These are phyloP conservation scores for Glossophaga mutica DNA, from an alignment of 2,797 vertebrate genomes.

Conservation along the genomic window DNA sequence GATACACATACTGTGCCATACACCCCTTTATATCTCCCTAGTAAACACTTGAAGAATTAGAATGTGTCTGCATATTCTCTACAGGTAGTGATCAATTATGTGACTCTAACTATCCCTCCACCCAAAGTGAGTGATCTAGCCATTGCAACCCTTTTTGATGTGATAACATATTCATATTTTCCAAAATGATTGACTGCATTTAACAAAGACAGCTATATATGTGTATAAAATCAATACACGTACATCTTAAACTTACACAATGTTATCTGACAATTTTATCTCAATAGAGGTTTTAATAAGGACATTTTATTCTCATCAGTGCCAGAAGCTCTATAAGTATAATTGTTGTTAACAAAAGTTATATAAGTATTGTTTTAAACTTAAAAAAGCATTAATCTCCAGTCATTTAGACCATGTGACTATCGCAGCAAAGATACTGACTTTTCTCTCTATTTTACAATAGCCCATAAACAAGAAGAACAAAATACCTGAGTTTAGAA, in stretches of 20 bases:
- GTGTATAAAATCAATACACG: not conserved
- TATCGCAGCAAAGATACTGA: not conserved
- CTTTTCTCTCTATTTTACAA: not conserved
- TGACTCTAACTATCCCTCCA: too few relatives aligned
- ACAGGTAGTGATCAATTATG: not conserved
- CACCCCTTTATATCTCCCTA: not conserved
- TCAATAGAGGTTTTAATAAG: not conserved
- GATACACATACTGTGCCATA: too few relatives aligned
- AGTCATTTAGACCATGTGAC: not conserved
- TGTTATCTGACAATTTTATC: not conserved
- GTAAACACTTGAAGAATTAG: not conserved
- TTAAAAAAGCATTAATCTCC: not conserved
- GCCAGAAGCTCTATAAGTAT: not conserved
- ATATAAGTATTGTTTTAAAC: not conserved
- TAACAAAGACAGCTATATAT: not conserved
- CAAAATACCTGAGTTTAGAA: not conserved
- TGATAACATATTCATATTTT: not conserved
- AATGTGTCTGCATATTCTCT: not conserved
- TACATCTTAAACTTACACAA: not conserved
- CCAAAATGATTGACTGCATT: not conserved
- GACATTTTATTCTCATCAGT: not conserved
- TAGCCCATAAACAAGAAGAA: not conserved
- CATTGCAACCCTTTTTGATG: not conserved
- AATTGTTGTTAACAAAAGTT: not conserved
- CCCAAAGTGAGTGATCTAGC: not conserved